These are phyloP conservation scores for Eupithecia pulchellata DNA, from an alignment of 2,888 invertebrate species.

Conservation along the genomic window DNA sequence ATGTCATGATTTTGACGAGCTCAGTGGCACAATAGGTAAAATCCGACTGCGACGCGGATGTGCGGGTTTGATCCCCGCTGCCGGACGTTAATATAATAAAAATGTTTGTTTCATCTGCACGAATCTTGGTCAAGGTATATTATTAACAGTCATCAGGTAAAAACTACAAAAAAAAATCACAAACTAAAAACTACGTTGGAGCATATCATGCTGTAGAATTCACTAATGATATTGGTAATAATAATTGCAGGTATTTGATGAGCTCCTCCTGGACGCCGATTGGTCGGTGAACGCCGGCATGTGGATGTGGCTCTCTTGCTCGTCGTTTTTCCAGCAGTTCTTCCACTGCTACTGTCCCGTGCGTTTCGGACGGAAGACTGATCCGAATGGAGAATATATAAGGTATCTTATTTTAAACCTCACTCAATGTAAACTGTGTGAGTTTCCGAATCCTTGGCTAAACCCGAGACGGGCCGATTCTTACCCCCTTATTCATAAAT, in stretches of 20 bases:
- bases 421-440: background rate
- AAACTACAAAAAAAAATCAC: no score
- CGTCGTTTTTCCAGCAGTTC: slow-evolving; percentile 94
- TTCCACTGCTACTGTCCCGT: slow-evolving; percentile 94
- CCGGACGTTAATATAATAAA: no score
- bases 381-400: slow-evolving; percentile 95
- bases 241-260: slow-evolving; percentile 90
- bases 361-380: slow-evolving; percentile 92
- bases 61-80: background rate
- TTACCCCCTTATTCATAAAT: no score
- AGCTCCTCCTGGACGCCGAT: slow-evolving; percentile 92
- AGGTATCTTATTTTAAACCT: slow-evolving; percentile 71
- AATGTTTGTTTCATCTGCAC: background rate
- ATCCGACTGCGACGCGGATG: no score
- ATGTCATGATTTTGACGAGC: no score
- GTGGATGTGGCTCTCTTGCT: slow-evolving; percentile 96
- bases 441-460: background rate
- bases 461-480: background rate
- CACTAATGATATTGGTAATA: background rate
- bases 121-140: background rate
- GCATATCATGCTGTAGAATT: no score
- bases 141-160: no score
- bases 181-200: no score
- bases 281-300: slow-evolving; percentile 95
- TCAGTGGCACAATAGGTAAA: no score